Evolutionary conservation across 2,797 vertebrate genomes (phyloP).

Genomic region (Rhinoraja longicauda): DNA sequence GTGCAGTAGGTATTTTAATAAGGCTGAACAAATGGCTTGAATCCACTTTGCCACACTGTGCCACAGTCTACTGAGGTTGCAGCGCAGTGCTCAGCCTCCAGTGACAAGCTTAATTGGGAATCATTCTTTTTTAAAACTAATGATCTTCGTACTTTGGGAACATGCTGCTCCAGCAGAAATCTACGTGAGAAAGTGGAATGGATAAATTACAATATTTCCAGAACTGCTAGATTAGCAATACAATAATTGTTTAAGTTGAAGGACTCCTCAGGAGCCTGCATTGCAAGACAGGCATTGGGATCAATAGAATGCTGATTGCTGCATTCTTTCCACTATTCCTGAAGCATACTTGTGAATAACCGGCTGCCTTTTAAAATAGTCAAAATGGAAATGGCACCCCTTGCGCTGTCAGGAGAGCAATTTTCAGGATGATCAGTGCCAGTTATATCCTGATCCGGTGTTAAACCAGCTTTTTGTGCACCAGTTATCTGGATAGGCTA

Average conservation of each 20-base stretch:
- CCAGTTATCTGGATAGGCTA: not conserved
- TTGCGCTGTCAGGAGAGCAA: not conserved
- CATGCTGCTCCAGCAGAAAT: not conserved
- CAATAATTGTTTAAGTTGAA: not conserved
- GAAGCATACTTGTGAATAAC: not conserved
- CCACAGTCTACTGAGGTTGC: not conserved
- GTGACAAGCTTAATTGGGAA: not conserved
- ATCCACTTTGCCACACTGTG: not conserved
- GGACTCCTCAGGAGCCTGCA: not conserved
- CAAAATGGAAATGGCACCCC: not conserved
- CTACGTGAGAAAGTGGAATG: conserved; percentile 5
- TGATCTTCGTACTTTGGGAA: not conserved
- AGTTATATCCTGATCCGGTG: not conserved
- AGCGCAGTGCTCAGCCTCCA: not conserved
- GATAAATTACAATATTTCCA: not conserved
- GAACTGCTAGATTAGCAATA: not conserved
- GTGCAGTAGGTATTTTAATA: not conserved
- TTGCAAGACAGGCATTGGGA: not conserved
- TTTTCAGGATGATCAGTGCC: not conserved
- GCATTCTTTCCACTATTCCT: not conserved
- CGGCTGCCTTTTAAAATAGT: not conserved
- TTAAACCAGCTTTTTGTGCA: not conserved
- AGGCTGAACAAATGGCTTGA: not conserved
- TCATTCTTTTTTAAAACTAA: not conserved
- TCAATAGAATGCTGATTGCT: not conserved